These are phyloP conservation scores for Diarsia rubi DNA, from an alignment of 2,888 invertebrate species.

Conservation along the genomic window DNA sequence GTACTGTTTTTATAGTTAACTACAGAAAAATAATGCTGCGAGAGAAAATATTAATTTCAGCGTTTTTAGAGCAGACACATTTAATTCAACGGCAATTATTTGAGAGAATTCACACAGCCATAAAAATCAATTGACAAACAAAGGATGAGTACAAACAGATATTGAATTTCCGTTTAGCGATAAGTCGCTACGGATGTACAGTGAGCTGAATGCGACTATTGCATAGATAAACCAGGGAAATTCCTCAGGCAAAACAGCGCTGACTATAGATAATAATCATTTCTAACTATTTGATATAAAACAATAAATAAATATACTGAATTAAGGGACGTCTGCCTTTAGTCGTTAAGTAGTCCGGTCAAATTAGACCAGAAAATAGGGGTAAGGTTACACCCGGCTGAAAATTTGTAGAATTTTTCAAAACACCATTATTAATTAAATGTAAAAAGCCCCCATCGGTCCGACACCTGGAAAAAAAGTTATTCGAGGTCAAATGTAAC, in stretches of 20 bases:
- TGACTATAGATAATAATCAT: not conserved
- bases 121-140: not conserved
- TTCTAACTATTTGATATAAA: not conserved
- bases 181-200: not conserved
- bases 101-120: not conserved
- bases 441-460: too few relatives aligned
- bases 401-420: too few relatives aligned
- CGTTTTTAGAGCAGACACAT: not conserved
- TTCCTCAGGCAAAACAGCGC: not conserved
- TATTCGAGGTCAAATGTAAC: too few relatives aligned
- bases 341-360: too few relatives aligned
- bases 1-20: conserved; percentile 10
- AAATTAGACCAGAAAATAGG: too few relatives aligned
- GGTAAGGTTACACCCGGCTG: too few relatives aligned
- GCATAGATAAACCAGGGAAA: not conserved
- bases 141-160: not conserved
- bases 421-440: too few relatives aligned
- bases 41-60: conserved; percentile 3
- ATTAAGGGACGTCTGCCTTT: not conserved
- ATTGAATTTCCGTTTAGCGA: not conserved
- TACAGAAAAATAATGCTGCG: conserved; percentile 7
- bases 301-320: too few relatives aligned
- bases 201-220: not conserved
- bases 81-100: not conserved
- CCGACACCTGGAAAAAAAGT: too few relatives aligned